Conservation (phyloP, 2,113 vertebrate species). For the Onychorhynchus coronatus region DNA sequence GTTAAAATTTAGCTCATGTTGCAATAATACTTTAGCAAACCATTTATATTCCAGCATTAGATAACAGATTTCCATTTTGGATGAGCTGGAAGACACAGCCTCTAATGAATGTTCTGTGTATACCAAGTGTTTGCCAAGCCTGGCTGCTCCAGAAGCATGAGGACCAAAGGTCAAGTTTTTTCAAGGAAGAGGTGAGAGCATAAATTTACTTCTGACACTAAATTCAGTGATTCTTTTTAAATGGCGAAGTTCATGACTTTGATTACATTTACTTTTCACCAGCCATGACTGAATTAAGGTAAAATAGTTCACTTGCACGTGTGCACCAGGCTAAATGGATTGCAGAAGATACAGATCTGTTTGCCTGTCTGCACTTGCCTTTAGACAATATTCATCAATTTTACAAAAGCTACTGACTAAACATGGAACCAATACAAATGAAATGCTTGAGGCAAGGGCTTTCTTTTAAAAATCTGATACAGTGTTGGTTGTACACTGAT, state of each 20-base stretch:
- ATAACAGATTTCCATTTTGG: slow-evolving; percentile 29
- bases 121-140: slow-evolving; percentile 45
- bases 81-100: slow-evolving; percentile 39
- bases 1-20: slow-evolving; percentile 10
- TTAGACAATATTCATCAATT: slow-evolving; percentile 80
- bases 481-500: slow-evolving; percentile 22
- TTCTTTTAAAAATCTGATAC: slow-evolving; percentile 55
- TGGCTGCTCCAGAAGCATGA: slow-evolving; percentile 2
- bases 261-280: slow-evolving; percentile 75
- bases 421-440: slow-evolving; percentile 68
- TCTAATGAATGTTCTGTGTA: slow-evolving; percentile 46
- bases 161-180: slow-evolving; percentile 45
- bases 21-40: background rate
- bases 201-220: slow-evolving; percentile 57
- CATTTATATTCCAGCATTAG: background rate
- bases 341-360: slow-evolving; percentile 78
- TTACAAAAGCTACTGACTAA: slow-evolving; percentile 73
- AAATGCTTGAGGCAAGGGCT: slow-evolving; percentile 21
- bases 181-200: slow-evolving; percentile 31
- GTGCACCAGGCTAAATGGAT: slow-evolving; percentile 75
- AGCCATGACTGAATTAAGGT: slow-evolving; percentile 65
- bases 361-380: slow-evolving; percentile 80
- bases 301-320: slow-evolving; percentile 47
- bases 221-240: slow-evolving; percentile 63
- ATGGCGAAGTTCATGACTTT: slow-evolving; percentile 57